These are phyloP conservation scores for Ginglymostoma cirratum DNA, from an alignment of 2,113 vertebrate species.

Conservation along the genomic window DNA sequence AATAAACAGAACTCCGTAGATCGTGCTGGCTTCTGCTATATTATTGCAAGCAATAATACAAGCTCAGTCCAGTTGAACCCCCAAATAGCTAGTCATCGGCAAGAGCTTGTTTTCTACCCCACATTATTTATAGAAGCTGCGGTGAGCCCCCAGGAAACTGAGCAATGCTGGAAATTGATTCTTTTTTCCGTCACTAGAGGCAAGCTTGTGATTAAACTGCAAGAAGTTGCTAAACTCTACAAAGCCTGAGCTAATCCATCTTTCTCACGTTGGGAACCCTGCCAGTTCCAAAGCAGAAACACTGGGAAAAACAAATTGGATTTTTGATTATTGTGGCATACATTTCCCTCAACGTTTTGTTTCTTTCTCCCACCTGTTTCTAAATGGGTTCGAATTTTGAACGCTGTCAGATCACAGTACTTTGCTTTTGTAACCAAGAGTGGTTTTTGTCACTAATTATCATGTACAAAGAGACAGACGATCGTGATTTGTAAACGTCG, in stretches of 20 bases:
- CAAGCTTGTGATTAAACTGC: neutral
- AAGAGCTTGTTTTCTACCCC: neutral
- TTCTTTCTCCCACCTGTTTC: neutral
- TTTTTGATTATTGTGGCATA: neutral
- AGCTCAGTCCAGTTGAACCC: too few species aligned
- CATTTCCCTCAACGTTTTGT: neutral
- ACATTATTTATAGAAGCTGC: neutral
- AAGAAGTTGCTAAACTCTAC: slow-evolving; percentile 24
- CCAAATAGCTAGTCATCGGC: neutral
- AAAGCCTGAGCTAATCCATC: neutral
- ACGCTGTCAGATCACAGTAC: neutral
- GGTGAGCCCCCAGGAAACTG: neutral
- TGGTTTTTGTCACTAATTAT: slow-evolving; percentile 64
- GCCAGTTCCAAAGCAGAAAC: neutral
- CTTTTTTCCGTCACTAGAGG: neutral
- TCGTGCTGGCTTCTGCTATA: neutral
- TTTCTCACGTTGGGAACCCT: neutral
- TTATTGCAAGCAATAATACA: neutral
- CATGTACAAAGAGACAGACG: slow-evolving; percentile 58
- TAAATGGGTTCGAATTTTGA: neutral
- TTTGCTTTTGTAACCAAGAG: slow-evolving; percentile 56
- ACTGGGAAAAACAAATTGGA: neutral
- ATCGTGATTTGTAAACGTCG: slow-evolving; percentile 47
- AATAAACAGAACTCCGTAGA: neutral
- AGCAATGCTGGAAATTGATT: neutral